Percentiles rank a stretch among this genome's conserved stretches.
Evolutionary conservation across 2,888 invertebrate genomes (phyloP).

Genomic region (Caenorhabditis imperialis): DNA sequence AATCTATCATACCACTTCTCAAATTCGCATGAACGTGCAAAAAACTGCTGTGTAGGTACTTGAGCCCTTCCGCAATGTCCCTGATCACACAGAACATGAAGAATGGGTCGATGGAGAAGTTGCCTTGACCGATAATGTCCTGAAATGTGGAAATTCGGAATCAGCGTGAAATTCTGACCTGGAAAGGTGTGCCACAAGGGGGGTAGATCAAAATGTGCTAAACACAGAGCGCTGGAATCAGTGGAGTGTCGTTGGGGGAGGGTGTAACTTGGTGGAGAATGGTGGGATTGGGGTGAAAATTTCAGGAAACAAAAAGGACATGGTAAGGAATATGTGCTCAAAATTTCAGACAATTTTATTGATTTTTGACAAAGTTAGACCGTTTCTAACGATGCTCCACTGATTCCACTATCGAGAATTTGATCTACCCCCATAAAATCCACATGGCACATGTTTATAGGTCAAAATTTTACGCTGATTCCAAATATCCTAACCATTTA

Average conservation of each 20-base stretch:
- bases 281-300: too few relatives aligned
- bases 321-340: background rate
- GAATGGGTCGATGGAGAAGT: constrained; percentile 68
- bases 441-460: background rate
- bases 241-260: too few relatives aligned
- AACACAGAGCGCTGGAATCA: too few relatives aligned
- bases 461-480: background rate
- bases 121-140: constrained; percentile 65
- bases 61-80: constrained; percentile 66
- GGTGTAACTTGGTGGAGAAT: too few relatives aligned
- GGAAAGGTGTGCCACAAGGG: too few relatives aligned
- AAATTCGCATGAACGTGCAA: constrained; percentile 64
- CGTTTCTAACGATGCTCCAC: background rate
- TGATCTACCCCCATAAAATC: background rate
- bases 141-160: constrained; percentile 19
- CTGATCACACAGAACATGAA: constrained; percentile 67
- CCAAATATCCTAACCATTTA: background rate
- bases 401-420: background rate
- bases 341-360: too few relatives aligned
- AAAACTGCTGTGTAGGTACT: constrained; percentile 63
- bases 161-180: background rate
- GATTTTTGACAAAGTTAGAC: too few relatives aligned
- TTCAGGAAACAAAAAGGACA: background rate
- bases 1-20: too few relatives aligned
- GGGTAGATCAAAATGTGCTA: too few relatives aligned